phyloP scores from a whole-genome alignment of 2,797 vertebrate genomes.

The Enteromius radiatus region DNA sequence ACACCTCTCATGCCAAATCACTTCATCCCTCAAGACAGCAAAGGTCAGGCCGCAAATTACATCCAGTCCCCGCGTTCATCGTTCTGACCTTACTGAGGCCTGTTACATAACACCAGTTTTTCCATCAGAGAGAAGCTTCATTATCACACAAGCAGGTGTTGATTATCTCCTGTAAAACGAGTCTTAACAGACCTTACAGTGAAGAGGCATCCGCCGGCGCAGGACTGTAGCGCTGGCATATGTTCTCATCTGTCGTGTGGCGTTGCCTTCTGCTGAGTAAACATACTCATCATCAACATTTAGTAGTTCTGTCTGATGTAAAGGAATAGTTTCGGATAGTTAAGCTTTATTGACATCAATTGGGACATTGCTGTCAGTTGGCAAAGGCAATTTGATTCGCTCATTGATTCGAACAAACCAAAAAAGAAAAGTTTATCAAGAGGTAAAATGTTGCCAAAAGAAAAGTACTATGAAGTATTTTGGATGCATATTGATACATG shows the following conservation, averaged over 20 bases:
- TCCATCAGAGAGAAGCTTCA: slow-evolving; percentile 41
- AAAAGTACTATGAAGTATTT: too few species aligned
- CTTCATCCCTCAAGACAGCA: slow-evolving; percentile 17
- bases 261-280: slow-evolving; percentile 44
- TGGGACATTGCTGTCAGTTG: neutral
- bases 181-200: slow-evolving; percentile 17
- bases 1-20: slow-evolving; percentile 4
- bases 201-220: slow-evolving; percentile 29
- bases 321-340: neutral
- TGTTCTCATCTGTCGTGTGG: slow-evolving; percentile 42
- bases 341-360: neutral
- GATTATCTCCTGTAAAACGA: slow-evolving; percentile 34
- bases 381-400: neutral
- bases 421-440: neutral
- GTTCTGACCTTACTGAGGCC: slow-evolving; percentile 18
- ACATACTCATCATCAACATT: neutral
- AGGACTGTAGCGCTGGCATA: slow-evolving; percentile 13
- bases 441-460: too few species aligned
- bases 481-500: too few species aligned
- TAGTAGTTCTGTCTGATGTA: slow-evolving; percentile 8
- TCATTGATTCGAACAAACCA: neutral
- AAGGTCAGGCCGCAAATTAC: slow-evolving; percentile 48
- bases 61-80: slow-evolving; percentile 12
- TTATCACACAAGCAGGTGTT: slow-evolving; percentile 47
- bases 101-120: slow-evolving; percentile 29